These are phyloP conservation scores for Dolomedes plantarius DNA, from an alignment of 2,888 invertebrate genomes.

Conservation along the genomic window DNA sequence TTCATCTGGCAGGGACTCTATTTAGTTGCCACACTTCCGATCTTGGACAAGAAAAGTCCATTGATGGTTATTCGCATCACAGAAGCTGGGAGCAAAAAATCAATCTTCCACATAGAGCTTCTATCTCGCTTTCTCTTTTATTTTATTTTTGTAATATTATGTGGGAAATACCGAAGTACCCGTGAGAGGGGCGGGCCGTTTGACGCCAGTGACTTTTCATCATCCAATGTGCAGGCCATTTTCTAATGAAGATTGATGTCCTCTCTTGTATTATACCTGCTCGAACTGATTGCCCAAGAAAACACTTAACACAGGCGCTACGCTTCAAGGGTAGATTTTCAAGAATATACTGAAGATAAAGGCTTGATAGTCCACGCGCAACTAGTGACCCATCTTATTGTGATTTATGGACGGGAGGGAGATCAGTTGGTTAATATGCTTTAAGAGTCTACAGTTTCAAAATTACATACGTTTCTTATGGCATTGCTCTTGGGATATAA, in stretches of 20 bases:
- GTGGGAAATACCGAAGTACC: background rate
- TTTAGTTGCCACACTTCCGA: background rate
- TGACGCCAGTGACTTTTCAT: slow-evolving; percentile 3
- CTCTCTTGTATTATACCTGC: slow-evolving; percentile 9
- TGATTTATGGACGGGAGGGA: background rate
- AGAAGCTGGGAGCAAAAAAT: background rate
- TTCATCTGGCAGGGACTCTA: background rate
- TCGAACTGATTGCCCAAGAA: slow-evolving; percentile 59
- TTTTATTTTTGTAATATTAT: background rate
- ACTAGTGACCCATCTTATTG: background rate
- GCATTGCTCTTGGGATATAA: too few species aligned
- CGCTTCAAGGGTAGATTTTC: slow-evolving; percentile 26
- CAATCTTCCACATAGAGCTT: background rate
- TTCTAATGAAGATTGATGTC: background rate
- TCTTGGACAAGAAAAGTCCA: background rate
- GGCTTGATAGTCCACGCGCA: background rate
- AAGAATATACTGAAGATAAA: slow-evolving; percentile 23
- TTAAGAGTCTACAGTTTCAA: background rate
- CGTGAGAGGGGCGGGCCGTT: background rate
- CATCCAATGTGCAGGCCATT: background rate
- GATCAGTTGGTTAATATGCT: background rate
- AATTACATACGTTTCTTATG: too few species aligned
- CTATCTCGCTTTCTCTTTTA: background rate
- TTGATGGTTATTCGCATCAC: background rate
- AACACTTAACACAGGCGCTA: slow-evolving; percentile 57